phyloP scores from a whole-genome alignment of 1,140 invertebrate species.

The Drosophila micromelanica region DNA sequence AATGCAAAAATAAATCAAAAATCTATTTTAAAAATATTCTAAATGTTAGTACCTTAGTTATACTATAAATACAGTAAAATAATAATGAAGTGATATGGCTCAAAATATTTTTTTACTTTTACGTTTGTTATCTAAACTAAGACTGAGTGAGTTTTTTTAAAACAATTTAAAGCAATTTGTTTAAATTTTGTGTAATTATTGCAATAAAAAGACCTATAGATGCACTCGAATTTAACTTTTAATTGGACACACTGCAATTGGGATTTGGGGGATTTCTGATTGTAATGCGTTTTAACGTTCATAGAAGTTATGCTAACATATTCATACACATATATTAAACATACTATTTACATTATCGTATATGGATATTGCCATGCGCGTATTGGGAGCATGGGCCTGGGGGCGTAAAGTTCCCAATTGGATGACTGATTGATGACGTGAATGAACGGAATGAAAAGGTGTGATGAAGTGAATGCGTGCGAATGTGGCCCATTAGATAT shows the following conservation, averaged over 20 bases:
- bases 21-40: no score
- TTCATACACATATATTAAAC: background rate
- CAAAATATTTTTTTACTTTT: no score
- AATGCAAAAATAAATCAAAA: no score
- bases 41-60: no score
- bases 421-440: constrained; percentile 79
- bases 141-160: no score
- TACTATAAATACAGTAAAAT: no score
- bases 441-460: constrained; percentile 56
- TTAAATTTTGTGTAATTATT: no score
- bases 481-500: constrained; percentile 69
- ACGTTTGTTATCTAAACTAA: no score
- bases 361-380: constrained; percentile 4
- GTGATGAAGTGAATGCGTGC: constrained; percentile 60
- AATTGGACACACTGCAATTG: background rate
- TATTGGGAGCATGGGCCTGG: constrained; percentile 21
- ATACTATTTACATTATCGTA: constrained; percentile 13
- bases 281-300: background rate
- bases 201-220: no score
- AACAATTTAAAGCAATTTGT: no score
- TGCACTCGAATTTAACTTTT: background rate
- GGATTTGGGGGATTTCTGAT: background rate
- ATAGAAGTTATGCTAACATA: background rate
- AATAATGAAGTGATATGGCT: no score
- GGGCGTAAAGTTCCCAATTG: constrained; percentile 43